phyloP scores from a whole-genome alignment of 2,888 invertebrate species.

The Tethea ocularis region DNA sequence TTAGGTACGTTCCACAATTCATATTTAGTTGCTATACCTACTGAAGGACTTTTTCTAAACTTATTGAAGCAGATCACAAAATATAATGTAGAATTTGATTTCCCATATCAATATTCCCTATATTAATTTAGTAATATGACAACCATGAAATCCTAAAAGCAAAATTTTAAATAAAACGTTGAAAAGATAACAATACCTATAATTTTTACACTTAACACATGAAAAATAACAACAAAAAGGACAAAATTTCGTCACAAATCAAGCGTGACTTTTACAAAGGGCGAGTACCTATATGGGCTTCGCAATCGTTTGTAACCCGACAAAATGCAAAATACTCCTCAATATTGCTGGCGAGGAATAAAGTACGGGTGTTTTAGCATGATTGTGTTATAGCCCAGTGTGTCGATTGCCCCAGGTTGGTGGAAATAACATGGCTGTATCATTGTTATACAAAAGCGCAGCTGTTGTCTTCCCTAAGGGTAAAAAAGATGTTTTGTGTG shows the following conservation, averaged over 20 bases:
- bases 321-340: slow-evolving; percentile 40
- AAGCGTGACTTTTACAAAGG: slow-evolving; percentile 81
- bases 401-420: slow-evolving; percentile 74
- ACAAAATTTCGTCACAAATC: slow-evolving; percentile 78
- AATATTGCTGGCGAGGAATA: slow-evolving; percentile 18
- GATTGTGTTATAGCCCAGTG: slow-evolving; percentile 56
- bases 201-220: slow-evolving; percentile 76
- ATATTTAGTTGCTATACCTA: no score
- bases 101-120: background rate
- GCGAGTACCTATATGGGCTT: slow-evolving; percentile 56
- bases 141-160: slow-evolving; percentile 26
- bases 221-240: slow-evolving; percentile 79
- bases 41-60: no score
- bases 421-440: slow-evolving; percentile 78
- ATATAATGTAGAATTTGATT: background rate
- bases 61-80: no score
- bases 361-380: slow-evolving; percentile 33
- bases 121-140: slow-evolving; percentile 30
- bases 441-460: slow-evolving; percentile 81
- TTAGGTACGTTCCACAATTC: no score
- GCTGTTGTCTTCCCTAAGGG: slow-evolving; percentile 79
- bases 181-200: slow-evolving; percentile 51
- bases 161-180: slow-evolving; percentile 26
- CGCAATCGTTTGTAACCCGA: slow-evolving; percentile 61
- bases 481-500: slow-evolving; percentile 77